phyloP scores from a whole-genome alignment of 2,888 invertebrate genomes.

The Callinectes sapidus region DNA sequence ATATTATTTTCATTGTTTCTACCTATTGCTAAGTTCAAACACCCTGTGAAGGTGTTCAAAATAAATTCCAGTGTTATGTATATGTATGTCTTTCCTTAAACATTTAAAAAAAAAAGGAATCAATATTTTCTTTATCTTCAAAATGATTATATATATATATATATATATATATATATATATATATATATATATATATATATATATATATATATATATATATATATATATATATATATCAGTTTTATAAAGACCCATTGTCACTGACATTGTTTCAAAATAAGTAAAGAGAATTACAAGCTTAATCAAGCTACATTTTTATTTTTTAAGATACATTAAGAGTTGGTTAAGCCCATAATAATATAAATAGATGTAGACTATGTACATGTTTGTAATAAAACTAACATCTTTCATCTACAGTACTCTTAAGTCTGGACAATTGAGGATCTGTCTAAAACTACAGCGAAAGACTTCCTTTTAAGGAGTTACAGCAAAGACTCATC shows the following conservation, averaged over 20 bases:
- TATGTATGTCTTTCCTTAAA: neutral
- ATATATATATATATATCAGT: constrained; percentile 7
- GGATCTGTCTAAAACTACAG: constrained; percentile 57
- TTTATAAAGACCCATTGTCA: neutral
- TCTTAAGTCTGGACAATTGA: constrained; percentile 57
- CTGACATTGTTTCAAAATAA: neutral
- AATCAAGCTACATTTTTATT: constrained; percentile 63
- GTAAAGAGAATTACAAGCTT: neutral
- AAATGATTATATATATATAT: neutral
- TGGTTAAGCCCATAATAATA: constrained; percentile 66
- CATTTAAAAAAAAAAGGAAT: neutral
- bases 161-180: neutral
- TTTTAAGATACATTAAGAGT: constrained; percentile 66
- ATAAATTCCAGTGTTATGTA: neutral
- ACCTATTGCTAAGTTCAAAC: constrained; percentile 13
- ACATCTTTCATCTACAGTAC: constrained; percentile 55
- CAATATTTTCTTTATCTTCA: neutral
- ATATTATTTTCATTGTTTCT: neutral
- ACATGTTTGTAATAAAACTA: constrained; percentile 67
- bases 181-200: constrained; percentile 26
- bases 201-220: constrained; percentile 28
- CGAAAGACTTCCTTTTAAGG: constrained; percentile 68
- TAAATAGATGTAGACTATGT: constrained; percentile 69
- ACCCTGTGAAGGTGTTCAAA: neutral
- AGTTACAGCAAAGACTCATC: constrained; percentile 55